Evolutionary conservation across 2,888 invertebrate genomes (phyloP).

Genomic region (Conops quadrifasciatus): DNA sequence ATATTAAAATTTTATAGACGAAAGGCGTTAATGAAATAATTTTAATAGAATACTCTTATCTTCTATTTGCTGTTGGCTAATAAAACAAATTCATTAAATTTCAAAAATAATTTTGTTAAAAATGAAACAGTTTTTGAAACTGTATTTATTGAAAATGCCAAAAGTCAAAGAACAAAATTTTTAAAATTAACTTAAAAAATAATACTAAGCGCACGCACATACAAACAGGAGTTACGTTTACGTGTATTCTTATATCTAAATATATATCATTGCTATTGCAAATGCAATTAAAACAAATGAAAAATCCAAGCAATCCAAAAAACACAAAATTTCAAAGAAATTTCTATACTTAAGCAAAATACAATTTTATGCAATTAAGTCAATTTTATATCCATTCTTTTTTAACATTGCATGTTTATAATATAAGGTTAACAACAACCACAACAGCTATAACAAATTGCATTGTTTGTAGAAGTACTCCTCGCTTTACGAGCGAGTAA

Average conservation of each 20-base stretch:
- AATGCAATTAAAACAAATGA: too few relatives aligned
- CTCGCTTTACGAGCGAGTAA: too few relatives aligned
- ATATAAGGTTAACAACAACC: neutral
- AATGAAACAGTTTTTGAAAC: conserved; percentile 3
- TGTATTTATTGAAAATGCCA: conserved; percentile 21
- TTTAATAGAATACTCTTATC: neutral
- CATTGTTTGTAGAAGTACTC: conserved; percentile 2
- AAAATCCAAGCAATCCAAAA: neutral
- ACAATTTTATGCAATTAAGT: conserved; percentile 17
- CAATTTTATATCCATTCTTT: conserved; percentile 8
- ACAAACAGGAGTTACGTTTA: neutral
- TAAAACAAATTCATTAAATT: too few relatives aligned
- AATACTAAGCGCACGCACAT: neutral
- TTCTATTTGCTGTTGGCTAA: neutral
- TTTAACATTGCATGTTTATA: neutral
- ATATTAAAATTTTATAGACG: neutral
- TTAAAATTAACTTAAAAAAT: neutral
- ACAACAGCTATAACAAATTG: too few relatives aligned
- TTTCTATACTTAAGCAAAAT: conserved; percentile 1
- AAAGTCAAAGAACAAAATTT: conserved; percentile 14
- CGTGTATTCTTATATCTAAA: neutral
- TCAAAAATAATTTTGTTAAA: neutral
- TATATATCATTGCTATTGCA: neutral
- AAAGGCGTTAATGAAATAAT: neutral
- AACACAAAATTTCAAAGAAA: conserved; percentile 17